Base-by-base conservation (phyloP, 2,113 vertebrate species). In the Thalassarche chlororhynchos region DNA sequence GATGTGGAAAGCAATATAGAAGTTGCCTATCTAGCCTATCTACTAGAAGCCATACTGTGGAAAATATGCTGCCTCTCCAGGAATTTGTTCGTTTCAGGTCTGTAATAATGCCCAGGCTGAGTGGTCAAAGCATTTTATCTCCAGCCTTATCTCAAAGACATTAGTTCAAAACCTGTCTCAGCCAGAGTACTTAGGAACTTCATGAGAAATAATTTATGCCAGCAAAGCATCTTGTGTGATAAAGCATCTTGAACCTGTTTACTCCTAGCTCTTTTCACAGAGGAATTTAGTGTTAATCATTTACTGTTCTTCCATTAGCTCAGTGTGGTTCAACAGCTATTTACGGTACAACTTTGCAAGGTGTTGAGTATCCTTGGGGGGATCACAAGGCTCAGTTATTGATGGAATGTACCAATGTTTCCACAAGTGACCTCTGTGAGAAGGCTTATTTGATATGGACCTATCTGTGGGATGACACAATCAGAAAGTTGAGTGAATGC, bases 161-260 rank as follows among this genome's bases (percentile, higher is more conserved):
- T 65, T 92, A 44, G 26, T 96, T 96, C 60, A 92, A 95, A 76
- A 51, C 74, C 95, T 65, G 88, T 52, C 83, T 92, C 34, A 91
- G 86, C 15, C 1, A 34, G 68, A 96, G 55, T 34, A 89, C 28
- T 28, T 74, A 65, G 44, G 83, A 97, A 96, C 81, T 71, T 87
- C 52, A 40, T 62, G 78, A 74, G 70, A 89, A 97, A 96, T 87
- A 79, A 93, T 72, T 96, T 84, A 92, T 82, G 44, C 82, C 69
- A 84, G 46, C 31, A 88, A 92, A 97, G 76, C 84, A 95, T 83
- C 85, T 96, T 96, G 71, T 89, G 81, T 84, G 57, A 95, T 95
- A 92, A 68, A 58, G 42, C 31, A 78, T 46, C 61, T 14, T 93
- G 76, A 97, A 94, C 78, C 38, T 93, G 34, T 92, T 97, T 86